These are phyloP conservation scores for Pararge aegeria DNA, from an alignment of 1,140 invertebrate genomes.

Conservation along the genomic window DNA sequence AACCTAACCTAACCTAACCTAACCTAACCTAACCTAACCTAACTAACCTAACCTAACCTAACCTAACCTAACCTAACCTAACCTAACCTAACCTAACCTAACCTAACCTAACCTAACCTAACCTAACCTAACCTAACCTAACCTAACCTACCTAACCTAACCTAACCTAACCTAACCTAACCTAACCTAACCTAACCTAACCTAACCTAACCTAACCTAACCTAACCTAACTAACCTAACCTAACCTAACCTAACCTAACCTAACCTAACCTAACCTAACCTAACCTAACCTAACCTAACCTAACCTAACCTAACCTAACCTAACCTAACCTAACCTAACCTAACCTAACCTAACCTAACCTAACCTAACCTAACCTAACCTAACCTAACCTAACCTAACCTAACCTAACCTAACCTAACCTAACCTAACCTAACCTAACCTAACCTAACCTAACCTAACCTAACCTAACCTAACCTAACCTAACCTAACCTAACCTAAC, in stretches of 20 bases:
- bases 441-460: conserved; percentile 11
- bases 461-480: conserved; percentile 14
- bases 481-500: conserved; percentile 12
- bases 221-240: conserved; percentile 28
- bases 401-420: conserved; percentile 29
- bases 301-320: conserved; percentile 31
- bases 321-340: conserved; percentile 32
- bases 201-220: conserved; percentile 35
- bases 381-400: conserved; percentile 34
- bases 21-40: conserved; percentile 5
- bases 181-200: conserved; percentile 32
- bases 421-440: conserved; percentile 30
- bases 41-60: conserved; percentile 16
- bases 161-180: conserved; percentile 9
- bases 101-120: not conserved
- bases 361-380: conserved; percentile 33
- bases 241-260: not conserved
- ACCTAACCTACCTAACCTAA: too few relatives aligned
- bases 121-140: not conserved
- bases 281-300: conserved; percentile 31
- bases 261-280: conserved; percentile 6
- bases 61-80: conserved; percentile 23
- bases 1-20: conserved; percentile 5
- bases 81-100: conserved; percentile 4
- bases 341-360: conserved; percentile 28